Evolutionary conservation across 2,888 invertebrate genomes (phyloP), one percentile per base, ranked within the genome.

Genomic region (Monopis laevigella): DNA sequence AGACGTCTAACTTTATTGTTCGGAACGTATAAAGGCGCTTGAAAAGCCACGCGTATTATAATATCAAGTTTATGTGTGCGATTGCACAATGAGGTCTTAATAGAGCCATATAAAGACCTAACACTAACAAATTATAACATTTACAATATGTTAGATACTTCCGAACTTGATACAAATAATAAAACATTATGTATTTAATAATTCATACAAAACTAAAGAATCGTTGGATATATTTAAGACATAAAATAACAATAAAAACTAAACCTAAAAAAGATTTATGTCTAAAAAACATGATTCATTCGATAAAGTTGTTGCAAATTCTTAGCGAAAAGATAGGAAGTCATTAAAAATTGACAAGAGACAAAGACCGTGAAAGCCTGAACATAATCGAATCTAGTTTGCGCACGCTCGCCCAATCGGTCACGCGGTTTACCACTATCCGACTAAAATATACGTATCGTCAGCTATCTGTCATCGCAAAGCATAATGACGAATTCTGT

Each of bases 311-410:
- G n/a, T n/a, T n/a, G n/a, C n/a, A n/a, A n/a, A n/a, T n/a, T n/a
- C n/a, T 16, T 17, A 3, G 10, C 32, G 14, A 36, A 27, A 41
- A 44, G 41, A 45, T 46, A 44, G 32, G 21, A 41, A 36, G 27
- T 56, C 51, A 60, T 64, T n/a, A n/a, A n/a, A n/a, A n/a, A n/a
- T 64, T 62, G 57, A 64, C 56, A 59, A 56, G 52, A 58, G 54
- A 64, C 62, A 61, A 61, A 58, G 53, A 59, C 55, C 60, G 44
- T 62, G 58, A 62, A 39, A 21, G 62, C 61, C 59, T 53, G 51
- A 49, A 50, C 51, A 59, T 61, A 63, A 66, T 59, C 54, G 47
- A 46, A 48, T 45, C 49, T 51, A 52, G 51, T 54, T 51, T 48
- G 49, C 45, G 49, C 48, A 55, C 56, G 59, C 60, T 52, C 55